Evolutionary conservation across 2,888 invertebrate genomes (phyloP), one percentile per base, ranked within the genome.

Genomic region (Leptarthrus brevirostris): DNA sequence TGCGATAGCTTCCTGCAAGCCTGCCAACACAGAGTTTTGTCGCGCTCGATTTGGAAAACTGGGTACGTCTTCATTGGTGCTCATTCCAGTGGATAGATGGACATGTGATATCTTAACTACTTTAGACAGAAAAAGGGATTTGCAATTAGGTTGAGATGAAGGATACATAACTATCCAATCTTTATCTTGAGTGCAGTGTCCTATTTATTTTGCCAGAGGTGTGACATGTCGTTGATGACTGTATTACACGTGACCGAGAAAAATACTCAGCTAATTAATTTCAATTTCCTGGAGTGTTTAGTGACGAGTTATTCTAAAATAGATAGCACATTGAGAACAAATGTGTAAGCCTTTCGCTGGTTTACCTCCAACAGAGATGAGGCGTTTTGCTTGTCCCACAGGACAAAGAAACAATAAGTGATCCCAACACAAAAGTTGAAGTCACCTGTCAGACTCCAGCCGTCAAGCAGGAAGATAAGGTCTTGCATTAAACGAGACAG

Each of bases 371-470:
- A 36, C 22, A 8, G 64, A 4, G 40, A 3, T 44, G 47, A 14
- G 64, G 64, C 64, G 64, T 64, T 64, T 64, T 64, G 64, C 64
- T 64, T 64, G 22, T 44, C 47, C 44, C 16, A 44, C 44, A 64
- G 24, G 64, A 64, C 64, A 64, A 64, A 64, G 64, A 64, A 64
- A 64, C 26, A 44, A 64, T 44, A 20, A 64, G 44, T 22, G 64
- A 64, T 18, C 36, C 18, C 20, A 47, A 24, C 44, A 64, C 47
- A 64, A 64, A 64, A 64, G 64, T 47, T 47, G 44, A 64, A 64
- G 44, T 64, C 64, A 64, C 64, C 64, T 47, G 64, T 64, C 64
- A 64, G 64, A 64, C 47, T 64, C 44, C 64, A 64, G 44, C 64
- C 40, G 47, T 64, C 64, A 64, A 12, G 36, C 44, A 14, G 6